These are phyloP conservation scores for Neolamprologus ventralis DNA, from an alignment of 2,113 vertebrate species.

Conservation along the genomic window DNA sequence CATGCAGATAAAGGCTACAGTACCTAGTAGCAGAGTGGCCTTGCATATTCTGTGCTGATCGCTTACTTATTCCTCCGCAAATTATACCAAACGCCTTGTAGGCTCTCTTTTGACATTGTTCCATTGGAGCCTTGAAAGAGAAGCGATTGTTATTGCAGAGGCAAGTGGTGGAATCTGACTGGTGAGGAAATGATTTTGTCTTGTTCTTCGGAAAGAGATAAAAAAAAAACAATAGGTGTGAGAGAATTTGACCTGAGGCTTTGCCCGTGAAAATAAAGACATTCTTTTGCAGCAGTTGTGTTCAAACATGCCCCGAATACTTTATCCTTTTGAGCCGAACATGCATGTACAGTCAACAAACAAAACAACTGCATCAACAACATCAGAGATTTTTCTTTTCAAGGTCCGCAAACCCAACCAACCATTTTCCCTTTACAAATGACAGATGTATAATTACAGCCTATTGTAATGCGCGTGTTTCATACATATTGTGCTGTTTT, in stretches of 20 bases:
- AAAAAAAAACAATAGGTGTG: conserved; percentile 51
- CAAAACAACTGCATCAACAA: conserved; percentile 47
- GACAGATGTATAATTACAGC: conserved; percentile 39
- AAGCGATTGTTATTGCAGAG: conserved; percentile 10
- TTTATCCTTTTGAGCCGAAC: conserved; percentile 39
- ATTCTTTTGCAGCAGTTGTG: conserved; percentile 46
- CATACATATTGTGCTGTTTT: neutral
- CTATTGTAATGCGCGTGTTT: conserved; percentile 7
- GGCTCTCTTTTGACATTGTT: conserved; percentile 37
- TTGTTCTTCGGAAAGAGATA: neutral
- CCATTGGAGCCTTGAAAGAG: conserved; percentile 27
- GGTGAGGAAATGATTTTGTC: conserved; percentile 3
- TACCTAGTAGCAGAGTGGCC: conserved; percentile 46
- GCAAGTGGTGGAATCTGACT: conserved; percentile 10
- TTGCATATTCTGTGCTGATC: conserved; percentile 49
- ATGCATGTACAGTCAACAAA: conserved; percentile 54
- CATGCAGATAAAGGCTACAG: conserved; percentile 48
- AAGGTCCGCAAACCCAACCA: conserved; percentile 11
- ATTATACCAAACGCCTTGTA: conserved; percentile 33
- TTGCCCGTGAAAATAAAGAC: conserved; percentile 23
- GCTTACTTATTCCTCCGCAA: conserved; percentile 10
- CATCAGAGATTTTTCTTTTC: conserved; percentile 35
- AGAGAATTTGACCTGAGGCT: conserved; percentile 32
- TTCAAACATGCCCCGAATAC: conserved; percentile 57
- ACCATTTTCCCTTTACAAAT: conserved; percentile 17